These are phyloP conservation scores for Numenius phaeopus DNA, from an alignment of 2,797 vertebrate genomes.

Conservation along the genomic window DNA sequence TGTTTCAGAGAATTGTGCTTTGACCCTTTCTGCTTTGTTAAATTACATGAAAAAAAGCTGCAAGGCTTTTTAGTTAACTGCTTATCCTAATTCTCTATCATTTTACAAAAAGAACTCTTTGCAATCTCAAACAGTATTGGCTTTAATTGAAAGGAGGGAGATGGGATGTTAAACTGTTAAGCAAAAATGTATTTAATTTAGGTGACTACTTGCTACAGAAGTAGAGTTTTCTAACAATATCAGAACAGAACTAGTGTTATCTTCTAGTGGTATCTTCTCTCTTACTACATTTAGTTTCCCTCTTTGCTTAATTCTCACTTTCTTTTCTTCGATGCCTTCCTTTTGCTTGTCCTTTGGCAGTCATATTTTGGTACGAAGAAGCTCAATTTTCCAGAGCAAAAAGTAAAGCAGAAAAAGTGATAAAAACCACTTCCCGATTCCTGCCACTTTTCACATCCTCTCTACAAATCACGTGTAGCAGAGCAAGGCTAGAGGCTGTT, in stretches of 20 bases:
- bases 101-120: neutral
- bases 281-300: neutral
- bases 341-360: neutral
- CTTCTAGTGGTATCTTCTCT: neutral
- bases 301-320: neutral
- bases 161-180: neutral
- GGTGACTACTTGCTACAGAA: neutral
- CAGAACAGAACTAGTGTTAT: neutral
- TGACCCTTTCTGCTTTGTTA: neutral
- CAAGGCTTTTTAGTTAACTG: neutral
- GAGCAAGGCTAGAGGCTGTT: neutral
- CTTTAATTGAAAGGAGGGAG: neutral
- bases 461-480: neutral
- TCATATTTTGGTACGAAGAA: neutral
- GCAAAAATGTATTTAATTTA: neutral
- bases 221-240: neutral
- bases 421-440: neutral
- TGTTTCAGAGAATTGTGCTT: neutral
- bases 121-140: neutral
- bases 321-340: neutral
- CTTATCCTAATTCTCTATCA: neutral
- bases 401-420: neutral
- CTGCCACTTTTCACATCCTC: neutral
- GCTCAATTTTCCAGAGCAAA: neutral
- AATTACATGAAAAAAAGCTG: neutral